A percentile compares a stretch with the other conserved stretches of the same genome.
These are phyloP conservation scores for Macrotus californicus DNA, from an alignment of 2,113 vertebrate genomes.

Conservation along the genomic window DNA sequence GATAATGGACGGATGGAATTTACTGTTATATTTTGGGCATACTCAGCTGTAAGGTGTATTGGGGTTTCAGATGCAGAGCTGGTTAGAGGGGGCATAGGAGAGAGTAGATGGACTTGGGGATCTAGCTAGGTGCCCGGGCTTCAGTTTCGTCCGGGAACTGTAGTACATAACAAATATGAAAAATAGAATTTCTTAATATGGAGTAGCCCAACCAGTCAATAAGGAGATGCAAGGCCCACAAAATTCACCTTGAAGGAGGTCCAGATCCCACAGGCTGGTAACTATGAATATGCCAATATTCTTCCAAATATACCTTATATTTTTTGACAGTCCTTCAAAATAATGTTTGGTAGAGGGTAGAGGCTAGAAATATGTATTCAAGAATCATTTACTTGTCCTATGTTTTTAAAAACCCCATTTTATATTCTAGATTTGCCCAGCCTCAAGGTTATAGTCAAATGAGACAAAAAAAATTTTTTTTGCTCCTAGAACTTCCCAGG, in stretches of 20 bases:
- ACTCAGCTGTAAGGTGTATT: neutral
- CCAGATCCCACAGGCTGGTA: neutral
- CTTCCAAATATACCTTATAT: neutral
- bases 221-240: neutral
- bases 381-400: neutral
- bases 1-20: neutral
- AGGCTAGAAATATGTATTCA: neutral
- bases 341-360: neutral
- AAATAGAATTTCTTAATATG: neutral
- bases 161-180: neutral
- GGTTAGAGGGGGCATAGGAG: neutral
- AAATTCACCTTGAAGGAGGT: conserved; percentile 14
- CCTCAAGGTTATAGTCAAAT: neutral
- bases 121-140: neutral
- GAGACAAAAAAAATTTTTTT: neutral
- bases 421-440: neutral
- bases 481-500: neutral
- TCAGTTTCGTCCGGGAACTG: neutral
- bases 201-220: neutral
- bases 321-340: conserved; percentile 10
- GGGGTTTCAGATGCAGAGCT: neutral
- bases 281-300: neutral
- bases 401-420: neutral
- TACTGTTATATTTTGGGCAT: neutral
- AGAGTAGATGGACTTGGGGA: neutral